These are phyloP conservation scores for Globodera rostochiensis DNA, from an alignment of 1,140 invertebrate genomes.

Conservation along the genomic window DNA sequence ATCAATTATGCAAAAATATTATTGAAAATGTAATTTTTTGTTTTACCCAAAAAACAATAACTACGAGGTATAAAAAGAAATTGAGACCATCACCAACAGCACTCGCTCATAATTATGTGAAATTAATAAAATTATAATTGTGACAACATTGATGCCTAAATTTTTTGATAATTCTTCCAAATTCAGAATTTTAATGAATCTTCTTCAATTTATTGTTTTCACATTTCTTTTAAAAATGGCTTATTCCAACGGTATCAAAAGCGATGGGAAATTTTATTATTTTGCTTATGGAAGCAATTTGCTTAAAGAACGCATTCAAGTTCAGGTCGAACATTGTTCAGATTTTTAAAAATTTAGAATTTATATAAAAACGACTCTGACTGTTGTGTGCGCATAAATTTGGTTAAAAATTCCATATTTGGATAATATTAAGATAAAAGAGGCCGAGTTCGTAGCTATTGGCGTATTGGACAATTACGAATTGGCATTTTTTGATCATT, in stretches of 20 bases:
- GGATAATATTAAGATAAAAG: conserved; percentile 36
- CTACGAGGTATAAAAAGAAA: too few species aligned
- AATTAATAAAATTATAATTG: too few species aligned
- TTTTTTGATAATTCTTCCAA: too few species aligned
- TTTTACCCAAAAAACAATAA: too few species aligned
- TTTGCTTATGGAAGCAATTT: conserved; percentile 55
- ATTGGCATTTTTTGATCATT: conserved; percentile 43
- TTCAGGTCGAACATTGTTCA: conserved; percentile 40
- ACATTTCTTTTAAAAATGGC: neutral
- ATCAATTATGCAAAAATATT: too few species aligned
- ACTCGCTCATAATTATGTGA: too few species aligned
- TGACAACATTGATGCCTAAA: too few species aligned
- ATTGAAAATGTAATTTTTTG: too few species aligned
- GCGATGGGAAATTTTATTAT: conserved; percentile 44
- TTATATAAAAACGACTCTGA: too few species aligned
- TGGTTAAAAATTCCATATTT: neutral
- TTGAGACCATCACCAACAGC: too few species aligned
- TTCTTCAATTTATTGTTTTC: neutral
- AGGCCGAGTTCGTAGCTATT: conserved; percentile 38
- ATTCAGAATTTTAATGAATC: too few species aligned
- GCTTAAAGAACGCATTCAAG: conserved; percentile 53
- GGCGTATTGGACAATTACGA: conserved; percentile 44
- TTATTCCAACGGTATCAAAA: neutral
- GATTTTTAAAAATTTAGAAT: neutral
- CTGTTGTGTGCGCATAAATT: neutral